phyloP scores from a whole-genome alignment of 2,797 vertebrate species.

The Limosa lapponica region DNA sequence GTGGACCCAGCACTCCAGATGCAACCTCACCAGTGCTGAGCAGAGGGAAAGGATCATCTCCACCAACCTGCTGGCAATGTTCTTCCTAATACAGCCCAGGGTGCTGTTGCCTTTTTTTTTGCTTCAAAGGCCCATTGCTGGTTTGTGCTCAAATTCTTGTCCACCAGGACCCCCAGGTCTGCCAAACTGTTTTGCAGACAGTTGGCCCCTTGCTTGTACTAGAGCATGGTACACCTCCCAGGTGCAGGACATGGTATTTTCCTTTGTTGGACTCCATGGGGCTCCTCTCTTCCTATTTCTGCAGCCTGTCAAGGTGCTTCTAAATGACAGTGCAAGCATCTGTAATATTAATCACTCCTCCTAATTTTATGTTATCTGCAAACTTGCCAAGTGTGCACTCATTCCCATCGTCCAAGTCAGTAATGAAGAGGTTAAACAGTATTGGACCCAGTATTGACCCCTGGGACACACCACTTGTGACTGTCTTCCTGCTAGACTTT shows the following conservation, averaged over 20 bases:
- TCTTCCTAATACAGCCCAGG: neutral
- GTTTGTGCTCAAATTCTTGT: neutral
- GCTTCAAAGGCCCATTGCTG: neutral
- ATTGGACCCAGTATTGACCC: neutral
- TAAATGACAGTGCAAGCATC: neutral
- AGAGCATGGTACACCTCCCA: neutral
- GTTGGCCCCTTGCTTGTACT: neutral
- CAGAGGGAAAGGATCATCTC: neutral
- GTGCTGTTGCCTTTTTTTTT: neutral
- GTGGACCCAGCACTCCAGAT: neutral
- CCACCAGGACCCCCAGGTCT: neutral
- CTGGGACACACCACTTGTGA: neutral
- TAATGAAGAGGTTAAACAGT: neutral
- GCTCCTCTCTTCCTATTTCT: neutral
- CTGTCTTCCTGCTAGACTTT: neutral
- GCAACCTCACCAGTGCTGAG: neutral
- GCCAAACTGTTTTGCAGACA: neutral
- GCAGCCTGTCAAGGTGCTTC: neutral
- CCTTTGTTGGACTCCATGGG: neutral
- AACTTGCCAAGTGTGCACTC: neutral
- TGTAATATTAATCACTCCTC: neutral
- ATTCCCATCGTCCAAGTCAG: neutral
- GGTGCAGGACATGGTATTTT: neutral
- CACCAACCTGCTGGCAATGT: neutral
- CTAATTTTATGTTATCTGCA: neutral